Evolutionary conservation across 2,797 vertebrate genomes (phyloP), one percentile per base, ranked within the genome.

Genomic region (Myripristis jacobus): DNA sequence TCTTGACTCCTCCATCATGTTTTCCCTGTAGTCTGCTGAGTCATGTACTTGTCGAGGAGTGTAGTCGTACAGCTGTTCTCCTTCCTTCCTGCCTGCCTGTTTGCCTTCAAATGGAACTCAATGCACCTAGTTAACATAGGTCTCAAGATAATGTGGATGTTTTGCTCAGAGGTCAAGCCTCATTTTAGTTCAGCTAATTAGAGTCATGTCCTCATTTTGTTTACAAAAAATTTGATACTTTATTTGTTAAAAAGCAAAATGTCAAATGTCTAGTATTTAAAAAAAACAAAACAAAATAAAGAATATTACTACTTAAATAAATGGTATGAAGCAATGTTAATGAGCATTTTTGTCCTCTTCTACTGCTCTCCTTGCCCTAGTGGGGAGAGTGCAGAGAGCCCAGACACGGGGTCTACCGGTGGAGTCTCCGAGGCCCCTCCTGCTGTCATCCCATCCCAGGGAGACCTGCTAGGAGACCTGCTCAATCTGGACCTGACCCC

Each of bases 401-500:
- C 96, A 0, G 97, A 98, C 2, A 50, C 92, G 0, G 91, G 87
- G 6, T 38, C 94, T 31, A 88, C 0, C 66, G 92, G 91, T 12
- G 95, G 84, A 10, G 87, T 90, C 0, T 52, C 92, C 0, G 97
- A 98, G 79, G 82, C 90, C 0, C 93, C 96, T 12, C 93, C 96
- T 0, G 94, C 96, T 0, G 95, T 97, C 73, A 97, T 99, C 84
- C 96, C 96, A 1, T 92, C 96, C 0, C 98, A 97, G 79, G 97
- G 96, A 0, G 97, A 98, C 85, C 95, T 98, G 36, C 89, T 99
- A 21, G 97, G 97, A 0, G 98, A 99, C 87, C 94, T 99, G 54
- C 93, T 99, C 50, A 98, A 98, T 90, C 93, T 99, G 76, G 97
- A 99, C 85, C 91, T 99, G 22, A 95, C 95, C 0, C 96, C 97